Base-by-base conservation (phyloP, 2,888 invertebrate genomes). In the Melanophora roralis region DNA sequence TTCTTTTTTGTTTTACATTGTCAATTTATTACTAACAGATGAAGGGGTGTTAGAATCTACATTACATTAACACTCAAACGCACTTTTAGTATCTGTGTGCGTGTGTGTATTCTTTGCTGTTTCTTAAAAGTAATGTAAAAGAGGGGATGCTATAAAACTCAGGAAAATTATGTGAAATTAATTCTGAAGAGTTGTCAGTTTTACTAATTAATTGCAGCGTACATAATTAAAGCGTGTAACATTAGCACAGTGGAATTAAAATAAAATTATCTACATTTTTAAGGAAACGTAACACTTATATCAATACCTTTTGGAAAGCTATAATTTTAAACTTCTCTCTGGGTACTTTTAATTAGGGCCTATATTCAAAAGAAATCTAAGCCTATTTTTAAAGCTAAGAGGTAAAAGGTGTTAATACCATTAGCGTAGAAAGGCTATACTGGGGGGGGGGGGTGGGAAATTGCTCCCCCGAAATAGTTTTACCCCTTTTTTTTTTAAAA, bases 111-210 rank as follows among this genome's bases (percentile, higher is more conserved):
- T 5, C 6, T 3, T 3, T 27, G 45, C 51, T 34, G 47, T 32
- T 32, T 19, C 27, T 40, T n/a, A n/a, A n/a, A n/a, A 19, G 12
- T 40, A 53, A 60, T 36, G 36, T n/a, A n/a, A n/a, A n/a, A 27
- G 12, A 27, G 19, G n/a, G 19, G 27, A 6, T 27, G 27, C 6
- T 3, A 40, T 34, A 65, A 47, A 68, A 71, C 60, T 47, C 21
- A 38, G 49, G 62, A 80, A 76, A 72, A 76, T 76, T 62, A 76
- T 80, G 49, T 72, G 76, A 76, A 80, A 80, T 80, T 76, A 72
- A 80, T 80, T 77, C 72, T 77, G 68, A 80, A 76, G 76, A 80
- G 72, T 73, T 80, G 76, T 77, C 77, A 77, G 76, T 73, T 80
- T 73, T 80, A 73, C 80, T 77, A 80, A 80, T 80, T 80, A 80